These are phyloP conservation scores for Achlya flavicornis DNA, from an alignment of 2,888 invertebrate species.

Conservation along the genomic window DNA sequence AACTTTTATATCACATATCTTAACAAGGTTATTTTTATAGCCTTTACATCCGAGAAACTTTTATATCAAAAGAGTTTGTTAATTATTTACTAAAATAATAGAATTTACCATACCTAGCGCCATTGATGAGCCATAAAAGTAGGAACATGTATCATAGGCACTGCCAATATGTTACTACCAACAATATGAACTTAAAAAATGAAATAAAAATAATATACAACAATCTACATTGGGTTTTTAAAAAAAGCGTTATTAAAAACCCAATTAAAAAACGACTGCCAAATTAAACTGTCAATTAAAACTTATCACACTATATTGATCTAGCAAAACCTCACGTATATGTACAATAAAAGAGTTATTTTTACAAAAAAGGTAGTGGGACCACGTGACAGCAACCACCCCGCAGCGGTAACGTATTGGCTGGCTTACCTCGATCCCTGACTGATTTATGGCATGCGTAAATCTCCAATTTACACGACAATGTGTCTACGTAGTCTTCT, in stretches of 20 bases:
- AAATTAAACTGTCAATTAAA: background rate
- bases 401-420: slow-evolving; percentile 69
- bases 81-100: too few relatives aligned
- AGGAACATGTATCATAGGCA: too few relatives aligned
- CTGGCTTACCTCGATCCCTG: slow-evolving; percentile 74
- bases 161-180: too few relatives aligned
- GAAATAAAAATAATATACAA: too few relatives aligned
- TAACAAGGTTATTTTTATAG: too few relatives aligned
- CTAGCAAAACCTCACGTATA: background rate
- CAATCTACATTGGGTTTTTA: background rate
- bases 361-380: slow-evolving; percentile 46
- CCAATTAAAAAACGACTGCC: too few relatives aligned
- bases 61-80: too few relatives aligned
- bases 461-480: slow-evolving; percentile 81
- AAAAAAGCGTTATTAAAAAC: background rate
- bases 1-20: too few relatives aligned
- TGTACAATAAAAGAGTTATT: slow-evolving; percentile 29
- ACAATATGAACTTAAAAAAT: too few relatives aligned
- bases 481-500: slow-evolving; percentile 44
- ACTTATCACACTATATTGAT: background rate
- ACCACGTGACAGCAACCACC: slow-evolving; percentile 58
- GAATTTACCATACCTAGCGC: too few relatives aligned
- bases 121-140: too few relatives aligned
- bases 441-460: slow-evolving; percentile 79
- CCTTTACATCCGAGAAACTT: too few relatives aligned